Conservation (phyloP, 1,140 invertebrate genomes). For the Octopus sinensis region DNA sequence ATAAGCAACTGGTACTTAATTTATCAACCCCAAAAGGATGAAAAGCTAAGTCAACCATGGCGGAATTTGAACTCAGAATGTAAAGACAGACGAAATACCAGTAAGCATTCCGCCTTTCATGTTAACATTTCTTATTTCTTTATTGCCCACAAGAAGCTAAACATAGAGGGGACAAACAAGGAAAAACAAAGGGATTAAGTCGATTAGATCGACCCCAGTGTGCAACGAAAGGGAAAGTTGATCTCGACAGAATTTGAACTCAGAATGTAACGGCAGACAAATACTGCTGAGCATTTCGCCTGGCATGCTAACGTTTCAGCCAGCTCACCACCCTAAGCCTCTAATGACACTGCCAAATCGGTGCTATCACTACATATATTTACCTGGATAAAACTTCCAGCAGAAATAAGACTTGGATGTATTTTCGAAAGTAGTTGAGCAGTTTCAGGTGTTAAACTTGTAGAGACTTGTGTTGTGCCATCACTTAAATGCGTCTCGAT, state of each 20-base stretch:
- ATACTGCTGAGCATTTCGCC: background rate
- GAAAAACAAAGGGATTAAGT: no score
- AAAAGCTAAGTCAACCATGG: no score
- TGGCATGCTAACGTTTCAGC: no score
- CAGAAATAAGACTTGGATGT: constrained; percentile 51
- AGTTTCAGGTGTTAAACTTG: constrained; percentile 50
- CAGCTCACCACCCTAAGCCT: background rate
- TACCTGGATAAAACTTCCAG: constrained; percentile 45
- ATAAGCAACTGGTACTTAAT: no score
- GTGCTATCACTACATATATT: background rate
- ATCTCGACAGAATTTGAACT: background rate
- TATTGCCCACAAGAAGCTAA: no score
- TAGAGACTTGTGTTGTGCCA: constrained; percentile 51
- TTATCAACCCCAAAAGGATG: no score
- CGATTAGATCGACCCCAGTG: background rate
- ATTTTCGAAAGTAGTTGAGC: constrained; percentile 49
- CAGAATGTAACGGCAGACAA: background rate
- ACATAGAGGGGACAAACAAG: no score
- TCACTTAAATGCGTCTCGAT: constrained; percentile 55
- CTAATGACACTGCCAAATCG: background rate
- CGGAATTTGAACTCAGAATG: no score
- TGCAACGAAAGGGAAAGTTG: background rate
- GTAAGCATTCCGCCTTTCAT: no score
- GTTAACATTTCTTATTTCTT: no score
- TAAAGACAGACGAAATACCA: no score